Base-by-base conservation (phyloP, 2,888 invertebrate genomes). In the Eurytoma adleriae region DNA sequence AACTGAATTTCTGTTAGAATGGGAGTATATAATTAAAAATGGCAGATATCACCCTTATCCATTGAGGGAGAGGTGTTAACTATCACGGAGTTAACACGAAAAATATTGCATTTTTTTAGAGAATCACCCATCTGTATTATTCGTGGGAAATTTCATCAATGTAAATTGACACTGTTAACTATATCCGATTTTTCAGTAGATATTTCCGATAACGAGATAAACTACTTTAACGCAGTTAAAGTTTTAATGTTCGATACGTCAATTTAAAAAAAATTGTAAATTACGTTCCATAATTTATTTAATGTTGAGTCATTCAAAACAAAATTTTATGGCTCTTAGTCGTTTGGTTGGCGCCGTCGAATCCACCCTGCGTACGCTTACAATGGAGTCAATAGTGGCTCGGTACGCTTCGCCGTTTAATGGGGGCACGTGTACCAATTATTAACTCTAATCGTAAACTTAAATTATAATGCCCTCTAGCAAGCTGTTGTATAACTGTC, bases 361-460 rank as follows among this genome's bases (percentile, higher is more conserved):
- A 40, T 30, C 20, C n/a, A n/a, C 57, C 13, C 40, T 16, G n/a
- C 52, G 27, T 18, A 59, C 14, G n/a, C 48, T 12, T 61, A 24
- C 24, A 20, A 18, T n/a, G 12, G 18, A 68, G 27, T 67, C 74
- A 57, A 57, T 72, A 62, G 78, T 48, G 54, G 24, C 57, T 13
- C 27, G 56, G 69, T 56, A 61, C 40, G 27, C 40, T 24, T 3
- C 1, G 79, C 78, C 83, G 71, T 85, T 86, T 85, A 85, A 85
- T 84, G 81, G 83, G 81, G 86, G 86, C 87, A 88, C 87, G 87
- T 87, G 87, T 87, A 87, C 86, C 86, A 88, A 89, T 88, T 89
- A 89, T 88, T 88, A 88, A 88, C 88, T 87, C 86, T 87, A 89
- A 88, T 88, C 88, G 86, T 89, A 88, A 88, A 88, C 86, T 86